Base-by-base conservation (phyloP, 2,113 vertebrate species). In the Lampris megalopsis region DNA sequence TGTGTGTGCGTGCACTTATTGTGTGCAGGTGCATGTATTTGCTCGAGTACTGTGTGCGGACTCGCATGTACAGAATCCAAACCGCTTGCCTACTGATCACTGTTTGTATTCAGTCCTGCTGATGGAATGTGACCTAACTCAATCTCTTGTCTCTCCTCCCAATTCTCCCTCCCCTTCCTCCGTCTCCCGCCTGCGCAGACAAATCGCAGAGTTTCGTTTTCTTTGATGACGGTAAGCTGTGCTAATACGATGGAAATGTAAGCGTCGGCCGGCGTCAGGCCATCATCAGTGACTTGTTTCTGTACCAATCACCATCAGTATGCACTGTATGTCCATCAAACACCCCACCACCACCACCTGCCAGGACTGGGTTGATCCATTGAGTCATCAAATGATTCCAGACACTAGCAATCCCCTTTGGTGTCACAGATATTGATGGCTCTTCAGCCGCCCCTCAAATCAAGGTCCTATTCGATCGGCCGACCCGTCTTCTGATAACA, bases 171-270 rank as follows among this genome's bases (percentile, higher is more conserved):
- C 24, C 24, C 79, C 57, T 79, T 61, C 70, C 63, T 61, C 67
- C 60, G 58, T 56, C 68, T 48, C 76, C 80, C 80, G 71, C 60
- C 5, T 79, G 84, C 74, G 90, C 93, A 93, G 93, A 91, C 84
- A 86, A 88, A 69, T 92, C 88, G 87, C 91, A 93, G 75, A 92
- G 86, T 91, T 94, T 93, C 83, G 87, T 92, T 94, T 92, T 93
- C 90, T 93, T 90, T 92, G 92, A 94, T 68, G 91, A 93, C 84
- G 93, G 93, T 94, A 94, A 92, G 93, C 84, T 75, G 77, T 85
- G 88, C 79, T 87, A 88, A 89, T 86, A 88, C 86, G 84, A 84
- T 88, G 73, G 77, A 87, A 88, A 82, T 92, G 88, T 92, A 89
- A 85, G 77, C 82, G 76, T 83, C 80, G 71, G 77, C 81, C 73